These are phyloP conservation scores for Pygmarrhopalites habei DNA, from an alignment of 1,140 invertebrate species.

Conservation along the genomic window DNA sequence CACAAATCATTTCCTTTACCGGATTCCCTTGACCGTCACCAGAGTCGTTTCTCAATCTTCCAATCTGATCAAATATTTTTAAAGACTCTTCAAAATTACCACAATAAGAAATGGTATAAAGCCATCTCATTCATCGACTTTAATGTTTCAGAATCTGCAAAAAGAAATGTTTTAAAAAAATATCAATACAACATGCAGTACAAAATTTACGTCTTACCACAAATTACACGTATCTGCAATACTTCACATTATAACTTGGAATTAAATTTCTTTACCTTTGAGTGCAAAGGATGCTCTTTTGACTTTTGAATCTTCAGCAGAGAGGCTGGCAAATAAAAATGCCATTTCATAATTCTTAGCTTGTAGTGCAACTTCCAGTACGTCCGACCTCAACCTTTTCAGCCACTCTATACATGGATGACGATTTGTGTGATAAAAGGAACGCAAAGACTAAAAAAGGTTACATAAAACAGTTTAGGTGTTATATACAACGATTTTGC, in stretches of 20 bases:
- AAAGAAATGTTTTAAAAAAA: conserved; percentile 4
- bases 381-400: conserved; percentile 31
- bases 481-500: no score
- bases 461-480: no score
- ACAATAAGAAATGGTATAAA: conserved; percentile 17
- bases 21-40: not conserved
- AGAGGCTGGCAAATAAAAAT: conserved; percentile 20
- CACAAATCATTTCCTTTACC: not conserved
- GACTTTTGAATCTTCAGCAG: conserved; percentile 18
- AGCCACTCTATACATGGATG: conserved; percentile 35
- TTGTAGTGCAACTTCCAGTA: conserved; percentile 20
- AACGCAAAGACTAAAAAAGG: no score
- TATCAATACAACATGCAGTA: not conserved
- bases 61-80: conserved; percentile 6
- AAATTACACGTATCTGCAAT: no score
- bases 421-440: conserved; percentile 27
- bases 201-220: no score
- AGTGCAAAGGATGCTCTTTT: conserved; percentile 21
- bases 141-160: conserved; percentile 25
- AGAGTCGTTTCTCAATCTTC: not conserved
- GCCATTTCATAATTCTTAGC: conserved; percentile 6
- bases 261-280: conserved; percentile 17
- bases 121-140: conserved; percentile 22
- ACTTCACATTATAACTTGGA: not conserved
- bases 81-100: conserved; percentile 27